Evolutionary conservation across 2,888 invertebrate genomes (phyloP).

Genomic region (Sminthurinus aureus): DNA sequence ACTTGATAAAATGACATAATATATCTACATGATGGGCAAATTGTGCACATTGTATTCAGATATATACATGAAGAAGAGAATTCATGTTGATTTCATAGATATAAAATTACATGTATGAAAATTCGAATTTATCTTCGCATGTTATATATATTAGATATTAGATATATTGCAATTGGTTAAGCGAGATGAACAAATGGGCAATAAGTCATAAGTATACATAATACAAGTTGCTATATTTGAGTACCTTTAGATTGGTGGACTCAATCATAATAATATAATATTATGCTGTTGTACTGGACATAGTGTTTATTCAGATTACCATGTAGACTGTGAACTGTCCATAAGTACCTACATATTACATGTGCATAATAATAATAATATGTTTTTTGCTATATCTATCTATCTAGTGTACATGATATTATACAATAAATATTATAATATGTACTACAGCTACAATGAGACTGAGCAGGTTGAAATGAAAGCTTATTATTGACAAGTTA

Average conservation of each 20-base stretch:
- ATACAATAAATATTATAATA: background rate
- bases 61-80: background rate
- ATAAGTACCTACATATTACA: background rate
- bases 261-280: no score
- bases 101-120: no score
- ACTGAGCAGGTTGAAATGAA: constrained; percentile 19
- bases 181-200: no score
- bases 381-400: background rate
- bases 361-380: no score
- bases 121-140: no score
- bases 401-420: background rate
- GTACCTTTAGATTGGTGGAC: no score
- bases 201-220: no score
- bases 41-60: background rate
- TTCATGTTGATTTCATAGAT: no score
- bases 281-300: no score
- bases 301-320: background rate
- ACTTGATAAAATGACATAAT: constrained; percentile 1
- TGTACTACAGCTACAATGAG: background rate
- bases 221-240: no score
- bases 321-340: background rate
- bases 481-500: constrained; percentile 55
- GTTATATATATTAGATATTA: no score
- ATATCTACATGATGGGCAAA: background rate
- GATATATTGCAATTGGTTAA: no score